phyloP scores from a whole-genome alignment of 2,113 vertebrate species.

The Actenoides hombroni region DNA sequence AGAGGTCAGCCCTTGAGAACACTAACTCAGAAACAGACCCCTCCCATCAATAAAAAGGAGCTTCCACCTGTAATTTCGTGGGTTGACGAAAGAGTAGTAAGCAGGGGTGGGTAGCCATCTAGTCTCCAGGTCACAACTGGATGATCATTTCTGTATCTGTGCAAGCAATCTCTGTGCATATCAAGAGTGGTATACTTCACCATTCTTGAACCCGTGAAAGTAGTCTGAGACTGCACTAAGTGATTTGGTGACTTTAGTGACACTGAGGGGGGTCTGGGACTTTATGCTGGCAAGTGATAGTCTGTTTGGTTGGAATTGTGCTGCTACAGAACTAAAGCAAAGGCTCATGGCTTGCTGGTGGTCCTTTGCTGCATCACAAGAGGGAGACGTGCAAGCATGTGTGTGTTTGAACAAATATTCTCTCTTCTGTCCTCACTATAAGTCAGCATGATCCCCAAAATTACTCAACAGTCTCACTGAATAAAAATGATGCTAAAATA shows the following conservation, averaged over 20 bases:
- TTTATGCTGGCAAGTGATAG: background rate
- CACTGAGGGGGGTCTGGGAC: background rate
- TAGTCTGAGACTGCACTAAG: background rate
- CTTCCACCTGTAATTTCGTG: background rate
- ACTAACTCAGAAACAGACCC: background rate
- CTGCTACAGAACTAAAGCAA: background rate
- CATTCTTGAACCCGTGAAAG: background rate
- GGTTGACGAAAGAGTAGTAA: background rate
- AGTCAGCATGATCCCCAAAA: background rate
- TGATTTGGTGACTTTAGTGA: background rate
- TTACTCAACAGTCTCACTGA: background rate
- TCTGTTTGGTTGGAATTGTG: background rate
- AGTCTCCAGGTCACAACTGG: background rate
- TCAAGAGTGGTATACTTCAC: background rate
- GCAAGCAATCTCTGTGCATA: background rate
- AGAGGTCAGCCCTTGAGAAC: background rate
- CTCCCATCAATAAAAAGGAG: background rate
- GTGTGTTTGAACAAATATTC: background rate
- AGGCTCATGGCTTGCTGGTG: background rate
- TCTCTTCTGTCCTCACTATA: background rate
- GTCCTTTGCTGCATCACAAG: background rate
- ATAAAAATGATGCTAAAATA: background rate
- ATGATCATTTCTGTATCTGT: background rate
- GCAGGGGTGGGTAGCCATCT: too few relatives aligned
- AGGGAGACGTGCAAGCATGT: accelerated